Conservation (phyloP, 2,797 vertebrate genomes). For the Malacoraja senta region DNA sequence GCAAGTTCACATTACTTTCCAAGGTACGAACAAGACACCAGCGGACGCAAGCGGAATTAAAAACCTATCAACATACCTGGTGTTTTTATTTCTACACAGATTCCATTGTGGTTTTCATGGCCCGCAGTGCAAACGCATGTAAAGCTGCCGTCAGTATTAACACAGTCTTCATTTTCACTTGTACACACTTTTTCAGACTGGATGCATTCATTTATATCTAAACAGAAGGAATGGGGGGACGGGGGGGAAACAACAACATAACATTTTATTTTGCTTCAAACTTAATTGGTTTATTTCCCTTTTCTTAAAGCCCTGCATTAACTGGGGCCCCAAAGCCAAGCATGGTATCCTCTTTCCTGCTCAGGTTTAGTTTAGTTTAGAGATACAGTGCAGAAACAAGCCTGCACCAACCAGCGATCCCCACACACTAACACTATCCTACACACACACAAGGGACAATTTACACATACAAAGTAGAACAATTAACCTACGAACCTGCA, state of each 20-base stretch:
- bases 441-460: too few relatives aligned
- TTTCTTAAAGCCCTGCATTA: neutral
- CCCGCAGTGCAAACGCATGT: constrained; percentile 68
- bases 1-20: neutral
- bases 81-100: constrained; percentile 52
- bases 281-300: neutral
- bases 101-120: constrained; percentile 59
- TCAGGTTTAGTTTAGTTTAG: too few relatives aligned
- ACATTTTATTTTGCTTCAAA: neutral
- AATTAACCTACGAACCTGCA: too few relatives aligned
- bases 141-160: constrained; percentile 75
- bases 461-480: too few relatives aligned
- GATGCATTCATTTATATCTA: constrained; percentile 80
- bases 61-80: constrained; percentile 50
- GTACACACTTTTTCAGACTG: constrained; percentile 58
- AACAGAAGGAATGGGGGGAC: neutral
- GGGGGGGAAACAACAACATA: too few relatives aligned
- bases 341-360: neutral
- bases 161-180: constrained; percentile 66
- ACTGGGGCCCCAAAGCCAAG: neutral
- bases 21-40: neutral
- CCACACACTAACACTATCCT: too few relatives aligned
- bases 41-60: neutral
- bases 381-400: too few relatives aligned
- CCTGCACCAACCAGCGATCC: too few relatives aligned